Base-by-base conservation (phyloP, 1,140 invertebrate genomes). In the Saccostrea cuccullata region DNA sequence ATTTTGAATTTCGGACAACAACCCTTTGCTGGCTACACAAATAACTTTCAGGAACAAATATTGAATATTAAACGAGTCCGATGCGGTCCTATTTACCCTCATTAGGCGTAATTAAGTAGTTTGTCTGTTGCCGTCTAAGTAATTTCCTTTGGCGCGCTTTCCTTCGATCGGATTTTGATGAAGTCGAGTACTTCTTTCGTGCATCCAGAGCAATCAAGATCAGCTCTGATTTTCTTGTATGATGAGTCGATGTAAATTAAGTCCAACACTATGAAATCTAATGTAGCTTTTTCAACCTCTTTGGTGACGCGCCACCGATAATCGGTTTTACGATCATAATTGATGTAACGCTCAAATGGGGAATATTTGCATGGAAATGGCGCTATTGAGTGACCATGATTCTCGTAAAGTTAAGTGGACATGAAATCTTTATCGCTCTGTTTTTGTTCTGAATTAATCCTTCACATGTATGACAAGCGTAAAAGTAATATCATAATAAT, bases 101-200 rank as follows among this genome's bases (percentile, higher is more conserved):
- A 73, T 73, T 36, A 73, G 15, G 70, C 26, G 70, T 73, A 73
- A 73, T 73, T 26, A 73, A 73, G 70, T 73, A 73, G 70, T 73
- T 36, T 36, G 70, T 73, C 70, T 73, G 26, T 30, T 26, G 70
- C 30, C 70, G 70, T 26, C 26, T 4, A 15, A 30, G 26, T 73
- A 73, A 73, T 73, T 26, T 73, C 70, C 30, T 73, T 30, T 15
- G 70, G 70, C 60, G 23, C 30, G 11, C 30, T 73, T 73, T 73
- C 30, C 47, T 47, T 15, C 26, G 13, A 73, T 73, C 30, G 15
- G 70, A 73, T 73, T 30, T 73, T 30, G 23, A 73, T 73, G 30
- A 73, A 73, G 60, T 36, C 26, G 13, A 73, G 70, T 36, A 73
- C 30, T 30, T 30, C 70, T 73, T 23, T 67, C 23, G 26, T 40